Base-by-base conservation (phyloP, 2,113 vertebrate species). In the Oostethus manadensis region DNA sequence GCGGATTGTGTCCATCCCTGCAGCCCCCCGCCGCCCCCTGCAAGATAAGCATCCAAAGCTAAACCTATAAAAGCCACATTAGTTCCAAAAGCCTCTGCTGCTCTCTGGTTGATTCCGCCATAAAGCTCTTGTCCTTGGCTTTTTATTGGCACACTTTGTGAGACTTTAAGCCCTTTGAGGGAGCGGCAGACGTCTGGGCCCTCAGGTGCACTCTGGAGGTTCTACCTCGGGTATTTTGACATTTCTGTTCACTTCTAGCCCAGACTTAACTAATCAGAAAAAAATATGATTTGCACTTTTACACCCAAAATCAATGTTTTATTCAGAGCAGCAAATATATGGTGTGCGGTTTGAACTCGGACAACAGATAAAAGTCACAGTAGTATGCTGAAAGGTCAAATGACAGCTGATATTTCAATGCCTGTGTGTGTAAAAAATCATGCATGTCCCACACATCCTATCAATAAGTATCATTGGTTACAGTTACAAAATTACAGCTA, bases 281-380 rank as follows among this genome's bases (percentile, higher is more conserved):
- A 63, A 43, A 13, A 16, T 33, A 5, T 10, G 51, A 22, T 11
- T 21, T 17, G 23, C n/a, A 44, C 18, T 16, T 38, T 11, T 23
- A 40, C n/a, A 58, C 10, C 10, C 20, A 13, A 58, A 43, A 35
- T 35, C n/a, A 8, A 10, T 40, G 17, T 53, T 29, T 35, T 38
- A 54, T 54, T 54, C 51, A 54, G 26, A n/a, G 10, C 3, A 18
- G 9, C 17, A 38, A 14, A 42, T 33, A 33, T 33, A 33, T 33
- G 29, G 5, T 73, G 65, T 74, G 81, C 74, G 78, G 40, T 16
- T 70, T 76, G 62, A 45, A 63, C 75, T 74, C 79, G 84, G 74
- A 81, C 79, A 78, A 79, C 58, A 72, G 57, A 71, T 56, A 66
- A 44, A 53, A 64, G 59, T 88, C 84, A 88, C 83, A 80, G 82